Percentiles rank a stretch among this genome's conserved stretches.
Evolutionary conservation across 2,888 invertebrate species (phyloP).

Genomic region (Pandemis heparana): DNA sequence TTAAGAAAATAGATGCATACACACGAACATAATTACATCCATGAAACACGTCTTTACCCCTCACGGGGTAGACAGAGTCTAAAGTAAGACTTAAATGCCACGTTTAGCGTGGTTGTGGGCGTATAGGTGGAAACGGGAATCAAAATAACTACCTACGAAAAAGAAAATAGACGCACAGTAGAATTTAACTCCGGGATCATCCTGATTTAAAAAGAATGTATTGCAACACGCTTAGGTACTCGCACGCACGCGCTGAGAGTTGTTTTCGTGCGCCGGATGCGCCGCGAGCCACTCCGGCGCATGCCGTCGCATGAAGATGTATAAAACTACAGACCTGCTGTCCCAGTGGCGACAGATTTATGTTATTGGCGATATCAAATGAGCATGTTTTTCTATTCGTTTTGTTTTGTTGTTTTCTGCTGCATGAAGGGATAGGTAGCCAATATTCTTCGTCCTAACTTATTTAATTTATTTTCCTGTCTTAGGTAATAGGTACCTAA

Average conservation of each 20-base stretch:
- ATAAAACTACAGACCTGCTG: constrained; percentile 21
- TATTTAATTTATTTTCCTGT: no score
- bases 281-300: constrained; percentile 46
- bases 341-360: background rate
- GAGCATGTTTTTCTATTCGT: background rate
- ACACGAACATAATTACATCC: no score
- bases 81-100: no score
- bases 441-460: no score
- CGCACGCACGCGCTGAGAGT: constrained; percentile 39
- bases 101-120: no score
- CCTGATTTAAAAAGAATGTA: constrained; percentile 1
- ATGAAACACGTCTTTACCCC: no score
- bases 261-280: constrained; percentile 49
- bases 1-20: no score
- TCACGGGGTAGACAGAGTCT: no score
- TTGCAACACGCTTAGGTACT: constrained; percentile 15
- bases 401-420: background rate
- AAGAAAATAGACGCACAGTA: background rate
- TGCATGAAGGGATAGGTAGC: no score
- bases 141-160: no score
- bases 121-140: no score
- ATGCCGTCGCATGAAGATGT: constrained; percentile 37
- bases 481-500: no score
- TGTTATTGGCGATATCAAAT: background rate
- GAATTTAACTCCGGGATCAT: background rate